Base-by-base conservation (phyloP, 35 echinoderm and acorn worm species). In the Apostichopus parvimensis region DNA sequence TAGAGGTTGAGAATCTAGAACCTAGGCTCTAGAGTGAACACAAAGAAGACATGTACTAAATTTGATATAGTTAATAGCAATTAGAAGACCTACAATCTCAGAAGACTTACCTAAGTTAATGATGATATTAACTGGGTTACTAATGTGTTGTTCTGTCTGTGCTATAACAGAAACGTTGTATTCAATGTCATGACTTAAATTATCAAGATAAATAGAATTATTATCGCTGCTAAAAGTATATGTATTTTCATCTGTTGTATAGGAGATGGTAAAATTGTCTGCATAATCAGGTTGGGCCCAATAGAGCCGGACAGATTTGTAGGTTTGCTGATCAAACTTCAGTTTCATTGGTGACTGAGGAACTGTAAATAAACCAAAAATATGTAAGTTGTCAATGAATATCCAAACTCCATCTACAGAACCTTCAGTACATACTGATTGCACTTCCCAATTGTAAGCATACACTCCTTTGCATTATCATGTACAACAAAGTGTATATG, bases 151-250 rank as follows among this genome's bases (percentile, higher is more conserved):
- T 15, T 22, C 17, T 5, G 81, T 84, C 81, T 84, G 55, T 17
- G 81, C 81, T 22, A 7, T 84, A 59, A 84, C 81, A 23, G 81
- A 84, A 24, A 84, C 56, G 11, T 58, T 84, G 81, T 84, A 84
- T 0, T 4, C 21, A 84, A 59, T n/a, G 20, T 60, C 21, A 9
- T 57, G 81, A 58, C 17, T 60, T 84, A 84, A 84, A 58, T 84
- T 58, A 20, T 84, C 81, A 54, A 84, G 53, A 84, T 22, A 9
- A 22, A 84, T 22, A 15, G 0, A 56, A 17, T 5, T 6, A 15
- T 84, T 55, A 5, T 60, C 15, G 10, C 6, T 58, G 54, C 14
- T 17, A 5, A 59, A 59, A 9, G 0, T 59, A 4, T n/a, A 8
- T 21, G 5, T 9, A 6, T 25, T 84, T 53, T 84, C 52, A 7